These are phyloP conservation scores for Gryllus longicercus DNA, from an alignment of 2,888 invertebrate genomes.

Conservation along the genomic window DNA sequence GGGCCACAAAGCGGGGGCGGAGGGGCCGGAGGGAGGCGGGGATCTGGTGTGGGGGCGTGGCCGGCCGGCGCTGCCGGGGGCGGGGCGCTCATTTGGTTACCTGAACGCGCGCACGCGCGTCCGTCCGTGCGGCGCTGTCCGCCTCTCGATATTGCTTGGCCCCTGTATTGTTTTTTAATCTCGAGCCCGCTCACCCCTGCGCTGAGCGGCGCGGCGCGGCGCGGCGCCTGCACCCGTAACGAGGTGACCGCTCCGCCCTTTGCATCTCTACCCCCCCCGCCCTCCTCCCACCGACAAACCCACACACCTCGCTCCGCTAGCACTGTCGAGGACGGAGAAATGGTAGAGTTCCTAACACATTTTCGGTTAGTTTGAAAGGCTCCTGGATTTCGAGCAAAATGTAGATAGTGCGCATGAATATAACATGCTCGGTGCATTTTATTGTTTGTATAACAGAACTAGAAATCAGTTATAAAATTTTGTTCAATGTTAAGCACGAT, in stretches of 20 bases:
- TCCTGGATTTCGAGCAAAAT: no score
- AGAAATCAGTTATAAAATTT: no score
- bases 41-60: no score
- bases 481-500: no score
- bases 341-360: background rate
- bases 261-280: background rate
- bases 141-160: background rate
- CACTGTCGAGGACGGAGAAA: background rate
- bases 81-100: background rate
- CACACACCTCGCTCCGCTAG: background rate
- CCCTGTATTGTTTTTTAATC: conserved; percentile 17
- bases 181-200: background rate
- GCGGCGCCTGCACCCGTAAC: background rate
- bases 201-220: no score
- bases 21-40: no score
- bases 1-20: no score
- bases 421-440: no score
- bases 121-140: background rate
- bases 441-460: no score
- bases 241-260: background rate
- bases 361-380: no score
- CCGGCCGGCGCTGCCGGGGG: background rate
- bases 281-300: background rate
- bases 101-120: background rate
- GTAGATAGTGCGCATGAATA: no score